Evolutionary conservation across 2,888 invertebrate genomes (phyloP), one percentile per base, ranked within the genome.

Genomic region (Saturnia japonica): DNA sequence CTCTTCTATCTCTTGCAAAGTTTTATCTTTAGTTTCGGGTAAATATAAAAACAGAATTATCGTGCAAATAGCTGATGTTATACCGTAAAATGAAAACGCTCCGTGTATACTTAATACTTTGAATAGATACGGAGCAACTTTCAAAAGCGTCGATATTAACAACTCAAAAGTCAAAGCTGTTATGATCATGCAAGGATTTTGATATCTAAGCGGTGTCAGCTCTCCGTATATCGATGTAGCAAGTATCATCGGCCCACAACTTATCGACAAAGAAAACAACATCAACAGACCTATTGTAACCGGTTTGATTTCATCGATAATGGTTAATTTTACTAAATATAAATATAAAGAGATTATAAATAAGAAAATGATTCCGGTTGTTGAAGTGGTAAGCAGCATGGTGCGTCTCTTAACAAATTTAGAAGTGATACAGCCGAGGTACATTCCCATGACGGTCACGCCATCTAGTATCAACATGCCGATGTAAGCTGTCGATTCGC

Each of bases 231-330:
- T 76, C 0, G 80, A 76, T 0, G 78, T 74, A 0, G 75, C 72
- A 14, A 85, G 47, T n/a, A 85, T 82, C 72, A 83, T 76, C 0
- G 85, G 83, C 7, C 88, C 88, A 67, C 82, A 81, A 70, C 86
- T 82, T 22, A 87, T 80, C 75, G 80, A 74, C 28, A 86, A 34
- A 0, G 85, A 85, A 73, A 78, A 82, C n/a, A 67, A 43, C 14
- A 74, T 75, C 34, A 85, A 70, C 16, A 85, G 70, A 7, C 72
- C n/a, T 67, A 85, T 75, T 0, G 82, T 76, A 0, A 82, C 40
- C 12, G 76, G 69, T 45, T 77, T 78, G 51, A 76, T 84, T 68
- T 83, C 83, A 0, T 40, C 12, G 6, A 85, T 62, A 2, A 82
- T 8, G 0, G 66, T 51, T 7, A 76, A 71, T 72, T 82, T 81